Percentiles rank a stretch among this genome's conserved stretches.
Evolutionary conservation across 1,140 invertebrate genomes (phyloP).

Genomic region (Protaetia brevitarsis): DNA sequence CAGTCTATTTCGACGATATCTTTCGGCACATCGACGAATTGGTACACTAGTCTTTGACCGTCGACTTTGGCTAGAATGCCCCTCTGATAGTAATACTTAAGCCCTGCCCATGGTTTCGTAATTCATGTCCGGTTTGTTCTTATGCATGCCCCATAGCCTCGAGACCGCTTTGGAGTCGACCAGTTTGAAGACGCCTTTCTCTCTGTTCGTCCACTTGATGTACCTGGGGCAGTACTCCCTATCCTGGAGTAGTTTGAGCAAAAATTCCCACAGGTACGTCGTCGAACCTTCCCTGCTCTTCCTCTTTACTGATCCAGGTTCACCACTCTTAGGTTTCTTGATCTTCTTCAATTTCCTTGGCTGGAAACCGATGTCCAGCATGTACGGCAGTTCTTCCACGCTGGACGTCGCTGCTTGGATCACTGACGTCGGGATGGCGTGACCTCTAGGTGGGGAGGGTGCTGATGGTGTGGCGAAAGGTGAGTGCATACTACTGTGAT

Average conservation of each 20-base stretch:
- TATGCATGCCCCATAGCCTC: constrained; percentile 96
- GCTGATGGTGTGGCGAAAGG: constrained; percentile 61
- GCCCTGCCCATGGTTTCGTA: constrained; percentile 99
- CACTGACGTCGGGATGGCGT: constrained; percentile 64
- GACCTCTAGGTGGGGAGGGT: constrained; percentile 56
- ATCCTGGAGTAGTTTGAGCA: constrained; percentile 95
- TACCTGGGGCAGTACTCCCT: constrained; percentile 96
- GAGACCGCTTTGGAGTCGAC: constrained; percentile 99
- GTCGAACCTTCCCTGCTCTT: constrained; percentile 94
- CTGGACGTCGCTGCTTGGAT: constrained; percentile 73
- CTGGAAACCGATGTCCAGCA: constrained; percentile 80
- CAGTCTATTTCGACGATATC: constrained; percentile 98
- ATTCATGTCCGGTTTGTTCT: constrained; percentile 99
- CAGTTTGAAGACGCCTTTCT: constrained; percentile 97
- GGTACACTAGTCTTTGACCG: constrained; percentile 97
- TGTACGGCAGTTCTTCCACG: constrained; percentile 76
- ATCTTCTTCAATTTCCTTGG: constrained; percentile 51
- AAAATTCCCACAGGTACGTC: constrained; percentile 98
- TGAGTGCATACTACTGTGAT: constrained; percentile 53
- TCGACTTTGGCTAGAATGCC: constrained; percentile 99
- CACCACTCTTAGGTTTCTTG: constrained; percentile 45
- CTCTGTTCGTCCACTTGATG: constrained; percentile 99
- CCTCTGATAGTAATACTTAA: constrained; percentile 98
- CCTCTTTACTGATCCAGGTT: constrained; percentile 70
- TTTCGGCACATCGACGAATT: constrained; percentile 99